Percentiles rank a stretch among this genome's conserved stretches.
Conservation (phyloP, 2,113 vertebrate species). For the Nycticebus coucang region DNA sequence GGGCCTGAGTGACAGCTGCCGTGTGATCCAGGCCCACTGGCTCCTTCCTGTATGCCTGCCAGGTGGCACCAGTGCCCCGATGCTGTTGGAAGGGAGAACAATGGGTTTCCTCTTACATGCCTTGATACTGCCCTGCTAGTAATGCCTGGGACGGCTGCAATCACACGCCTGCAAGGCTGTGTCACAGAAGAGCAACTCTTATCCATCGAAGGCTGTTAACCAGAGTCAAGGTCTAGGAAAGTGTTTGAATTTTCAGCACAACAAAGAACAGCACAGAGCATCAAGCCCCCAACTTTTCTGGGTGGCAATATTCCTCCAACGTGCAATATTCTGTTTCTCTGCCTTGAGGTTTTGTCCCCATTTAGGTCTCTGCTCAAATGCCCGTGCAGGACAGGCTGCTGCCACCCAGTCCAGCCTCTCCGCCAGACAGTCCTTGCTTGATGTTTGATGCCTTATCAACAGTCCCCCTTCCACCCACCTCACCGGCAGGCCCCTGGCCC, state of each 20-base stretch:
- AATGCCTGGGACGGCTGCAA: background rate
- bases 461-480: background rate
- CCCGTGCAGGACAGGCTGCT: slow-evolving; percentile 83
- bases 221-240: background rate
- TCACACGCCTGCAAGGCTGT: too few relatives aligned
- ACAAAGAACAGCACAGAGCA: background rate
- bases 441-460: background rate
- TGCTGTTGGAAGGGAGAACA: background rate
- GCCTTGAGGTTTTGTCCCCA: background rate
- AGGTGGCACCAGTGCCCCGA: background rate
- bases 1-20: background rate
- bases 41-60: background rate
- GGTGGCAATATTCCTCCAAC: background rate
- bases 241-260: background rate
- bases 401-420: slow-evolving; percentile 88
- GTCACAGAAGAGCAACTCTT: background rate
- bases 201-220: background rate
- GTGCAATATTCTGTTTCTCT: background rate
- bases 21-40: background rate
- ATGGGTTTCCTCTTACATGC: background rate
- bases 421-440: slow-evolving; percentile 69
- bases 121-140: background rate
- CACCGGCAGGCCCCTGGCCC: background rate
- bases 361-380: background rate
- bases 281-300: too few relatives aligned